phyloP scores from a whole-genome alignment of 1,140 invertebrate species.

The Drosophila cardini region DNA sequence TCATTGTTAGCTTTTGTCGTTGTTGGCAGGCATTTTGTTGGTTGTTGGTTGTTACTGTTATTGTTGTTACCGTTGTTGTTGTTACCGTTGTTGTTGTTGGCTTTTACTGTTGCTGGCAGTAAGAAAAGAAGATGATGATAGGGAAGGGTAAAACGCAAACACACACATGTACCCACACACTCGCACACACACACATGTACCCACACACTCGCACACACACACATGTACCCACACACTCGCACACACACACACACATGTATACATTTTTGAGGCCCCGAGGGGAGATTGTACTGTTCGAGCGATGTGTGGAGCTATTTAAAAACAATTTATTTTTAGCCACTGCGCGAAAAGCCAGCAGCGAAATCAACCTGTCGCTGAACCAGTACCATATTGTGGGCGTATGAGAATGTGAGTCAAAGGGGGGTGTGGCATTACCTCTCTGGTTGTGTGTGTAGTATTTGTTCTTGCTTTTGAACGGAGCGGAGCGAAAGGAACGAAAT shows the following conservation, averaged over 20 bases:
- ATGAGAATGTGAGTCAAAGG: background rate
- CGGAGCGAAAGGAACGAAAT: background rate
- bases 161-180: conserved; percentile 9
- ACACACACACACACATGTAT: background rate
- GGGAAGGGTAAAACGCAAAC: conserved; percentile 29
- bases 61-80: conserved; percentile 41
- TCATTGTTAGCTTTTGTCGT: conserved; percentile 67
- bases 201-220: background rate
- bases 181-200: background rate
- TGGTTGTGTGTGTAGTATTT: background rate
- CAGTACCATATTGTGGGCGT: conserved; percentile 14
- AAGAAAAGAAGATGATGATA: conserved; percentile 3
- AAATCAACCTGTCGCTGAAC: conserved; percentile 63
- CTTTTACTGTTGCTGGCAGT: conserved; percentile 19
- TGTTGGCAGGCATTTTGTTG: conserved; percentile 42
- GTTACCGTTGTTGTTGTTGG: conserved; percentile 23
- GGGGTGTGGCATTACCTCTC: background rate
- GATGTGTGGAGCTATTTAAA: conserved; percentile 75
- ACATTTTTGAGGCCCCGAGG: conserved; percentile 7
- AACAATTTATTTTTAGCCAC: conserved; percentile 81
- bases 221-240: background rate
- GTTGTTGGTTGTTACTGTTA: conserved; percentile 26
- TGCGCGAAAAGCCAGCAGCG: conserved; percentile 60
- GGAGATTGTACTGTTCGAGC: conserved; percentile 37
- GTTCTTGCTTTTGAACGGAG: conserved; percentile 11